Percentiles rank a stretch among this genome's conserved stretches.
phyloP scores from a whole-genome alignment of 1,140 invertebrate species.

The Magallana angulata region DNA sequence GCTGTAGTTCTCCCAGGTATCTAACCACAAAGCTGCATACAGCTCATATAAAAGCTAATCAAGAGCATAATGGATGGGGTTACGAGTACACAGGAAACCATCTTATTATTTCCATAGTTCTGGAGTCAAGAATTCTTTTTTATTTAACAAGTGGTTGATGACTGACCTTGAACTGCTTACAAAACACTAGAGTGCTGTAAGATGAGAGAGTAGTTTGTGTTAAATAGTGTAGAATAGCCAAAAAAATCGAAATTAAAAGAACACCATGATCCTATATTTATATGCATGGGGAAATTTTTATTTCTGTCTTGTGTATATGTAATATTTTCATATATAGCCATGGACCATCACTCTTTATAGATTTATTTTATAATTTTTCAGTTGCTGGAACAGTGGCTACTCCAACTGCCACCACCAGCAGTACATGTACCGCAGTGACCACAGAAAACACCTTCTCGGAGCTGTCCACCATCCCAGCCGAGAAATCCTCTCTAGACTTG shows the following conservation, averaged over 20 bases:
- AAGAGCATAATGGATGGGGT: not conserved
- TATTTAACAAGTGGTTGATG: conserved; percentile 23
- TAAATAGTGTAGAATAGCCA: too few species aligned
- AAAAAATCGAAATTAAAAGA: too few species aligned
- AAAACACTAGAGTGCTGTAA: not conserved
- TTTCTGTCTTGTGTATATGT: too few species aligned
- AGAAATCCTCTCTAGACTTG: conserved; percentile 60
- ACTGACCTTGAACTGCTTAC: conserved; percentile 22
- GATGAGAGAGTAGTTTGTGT: not conserved
- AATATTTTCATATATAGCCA: too few species aligned
- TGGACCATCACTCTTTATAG: too few species aligned
- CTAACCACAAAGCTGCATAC: not conserved
- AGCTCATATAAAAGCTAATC: not conserved
- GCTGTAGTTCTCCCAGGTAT: not conserved
- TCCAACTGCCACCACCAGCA: not conserved
- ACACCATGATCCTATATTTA: too few species aligned
- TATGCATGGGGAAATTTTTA: too few species aligned
- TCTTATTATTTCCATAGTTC: too few species aligned
- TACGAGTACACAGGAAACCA: not conserved
- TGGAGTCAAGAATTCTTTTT: not conserved
- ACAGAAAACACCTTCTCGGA: conserved; percentile 42
- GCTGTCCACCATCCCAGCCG: conserved; percentile 40
- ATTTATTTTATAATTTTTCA: not conserved
- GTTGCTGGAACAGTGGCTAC: not conserved
- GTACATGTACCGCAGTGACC: not conserved